phyloP scores from a whole-genome alignment of 2,888 invertebrate genomes.

The Andrena praecox region DNA sequence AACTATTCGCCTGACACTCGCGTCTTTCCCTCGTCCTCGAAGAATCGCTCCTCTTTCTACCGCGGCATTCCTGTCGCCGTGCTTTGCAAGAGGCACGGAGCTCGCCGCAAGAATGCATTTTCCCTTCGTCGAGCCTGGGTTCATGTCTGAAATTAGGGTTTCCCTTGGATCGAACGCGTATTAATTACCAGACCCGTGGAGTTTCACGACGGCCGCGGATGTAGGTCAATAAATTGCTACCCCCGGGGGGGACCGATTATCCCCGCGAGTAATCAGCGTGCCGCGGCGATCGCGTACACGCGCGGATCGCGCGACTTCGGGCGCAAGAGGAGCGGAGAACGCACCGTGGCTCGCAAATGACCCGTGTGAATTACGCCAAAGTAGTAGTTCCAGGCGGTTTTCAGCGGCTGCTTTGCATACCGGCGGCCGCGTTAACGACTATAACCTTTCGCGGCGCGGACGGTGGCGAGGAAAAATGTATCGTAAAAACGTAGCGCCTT shows the following conservation, averaged over 20 bases:
- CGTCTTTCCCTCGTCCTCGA: not conserved
- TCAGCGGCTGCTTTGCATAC: slow-evolving; percentile 65
- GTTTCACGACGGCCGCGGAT: not conserved
- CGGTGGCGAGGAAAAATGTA: slow-evolving; percentile 38
- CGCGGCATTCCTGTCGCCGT: not conserved
- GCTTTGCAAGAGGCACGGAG: not conserved
- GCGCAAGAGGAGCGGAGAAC: slow-evolving; percentile 29
- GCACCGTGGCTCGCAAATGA: slow-evolving; percentile 46
- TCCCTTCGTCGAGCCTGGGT: not conserved
- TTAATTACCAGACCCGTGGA: slow-evolving; percentile 9
- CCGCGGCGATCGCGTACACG: slow-evolving; percentile 25
- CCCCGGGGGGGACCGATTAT: slow-evolving; percentile 31
- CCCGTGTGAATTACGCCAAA: slow-evolving; percentile 56
- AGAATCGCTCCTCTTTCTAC: not conserved
- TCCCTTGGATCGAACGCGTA: not conserved
- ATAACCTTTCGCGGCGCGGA: slow-evolving; percentile 39
- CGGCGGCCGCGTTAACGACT: slow-evolving; percentile 53
- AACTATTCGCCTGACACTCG: slow-evolving; percentile 32
- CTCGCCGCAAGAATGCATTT: not conserved
- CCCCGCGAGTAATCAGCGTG: slow-evolving; percentile 25
- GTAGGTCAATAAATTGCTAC: slow-evolving; percentile 37
- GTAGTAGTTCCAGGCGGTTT: slow-evolving; percentile 61
- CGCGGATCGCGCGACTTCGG: slow-evolving; percentile 19
- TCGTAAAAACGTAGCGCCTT: slow-evolving; percentile 43
- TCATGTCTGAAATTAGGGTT: slow-evolving; percentile 7